phyloP scores from a whole-genome alignment of 1,140 invertebrate genomes.

The Copidosoma floridanum region DNA sequence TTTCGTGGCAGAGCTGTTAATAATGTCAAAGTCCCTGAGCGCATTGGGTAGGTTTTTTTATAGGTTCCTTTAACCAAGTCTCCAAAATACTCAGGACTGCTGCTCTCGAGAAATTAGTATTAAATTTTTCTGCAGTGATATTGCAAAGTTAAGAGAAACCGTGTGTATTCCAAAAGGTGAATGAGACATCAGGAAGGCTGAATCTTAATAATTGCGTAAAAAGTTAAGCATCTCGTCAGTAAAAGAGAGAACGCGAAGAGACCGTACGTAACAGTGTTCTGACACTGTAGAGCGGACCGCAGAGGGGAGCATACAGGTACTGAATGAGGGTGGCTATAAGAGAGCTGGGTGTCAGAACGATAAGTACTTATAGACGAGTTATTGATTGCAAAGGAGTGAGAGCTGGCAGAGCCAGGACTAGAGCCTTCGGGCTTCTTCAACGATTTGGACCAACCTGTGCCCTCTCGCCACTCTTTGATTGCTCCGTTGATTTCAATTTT shows the following conservation, averaged over 20 bases:
- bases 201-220: background rate
- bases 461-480: background rate
- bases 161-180: no score
- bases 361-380: constrained; percentile 19
- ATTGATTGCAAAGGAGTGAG: constrained; percentile 25
- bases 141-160: no score
- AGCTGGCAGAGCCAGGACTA: constrained; percentile 19
- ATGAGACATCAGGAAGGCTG: background rate
- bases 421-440: background rate
- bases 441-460: background rate
- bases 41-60: no score
- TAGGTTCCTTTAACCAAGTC: no score
- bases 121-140: background rate
- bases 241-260: background rate
- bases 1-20: no score
- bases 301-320: background rate
- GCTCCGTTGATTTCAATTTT: background rate
- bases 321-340: background rate
- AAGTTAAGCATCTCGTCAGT: background rate
- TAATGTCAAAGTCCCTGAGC: no score
- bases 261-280: background rate
- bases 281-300: background rate
- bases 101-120: no score
- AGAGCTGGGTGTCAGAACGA: constrained; percentile 20
- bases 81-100: no score